Evolutionary conservation across 2,113 vertebrate genomes (phyloP), one percentile per base, ranked within the genome.

Genomic region (Gallinago jamesoni): DNA sequence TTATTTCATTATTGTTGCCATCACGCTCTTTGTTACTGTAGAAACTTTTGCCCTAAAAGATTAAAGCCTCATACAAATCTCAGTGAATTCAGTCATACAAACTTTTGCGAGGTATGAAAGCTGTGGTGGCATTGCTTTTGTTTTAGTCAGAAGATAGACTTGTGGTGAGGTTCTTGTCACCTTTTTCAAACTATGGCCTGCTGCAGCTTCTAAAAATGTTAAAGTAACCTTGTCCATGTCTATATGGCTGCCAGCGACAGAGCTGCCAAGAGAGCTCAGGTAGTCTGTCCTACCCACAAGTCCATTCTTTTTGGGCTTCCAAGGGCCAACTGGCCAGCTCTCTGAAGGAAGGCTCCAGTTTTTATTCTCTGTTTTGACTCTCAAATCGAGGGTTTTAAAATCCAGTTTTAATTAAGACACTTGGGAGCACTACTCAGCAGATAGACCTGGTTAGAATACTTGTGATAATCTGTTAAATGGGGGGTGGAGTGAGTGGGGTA

Each of bases 401-500:
- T 60, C 19, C 25, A 27, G 8, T 52, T 33, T 94, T 25, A 83
- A 60, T 47, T 59, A 50, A 81, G 37, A 60, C 37, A 62, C 31
- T 53, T 83, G 50, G 19, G 72, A 25, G 70, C 45, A 30, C 30
- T 62, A 5, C 39, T 77, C 67, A 83, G n/a, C 47, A 45, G 45
- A 17, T 8, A 43, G 50, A 12, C 27, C n/a, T 64, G 15, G 31
- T 87, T 68, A 27, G n/a, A 90, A 75, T 76, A 72, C 33, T 48
- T 81, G 20, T 41, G 55, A 31, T 57, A 62, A 56, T 30, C 37
- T 82, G 50, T 56, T 79, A 64, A 72, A 31, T 43, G 22, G 12
- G 6, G 37, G 4, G 9, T 53, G 15, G 27, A 9, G 52, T 53
- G 2, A 2, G 14, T 7, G 9, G 1, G 6, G 3, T 39, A 55